Conservation (phyloP, 2,888 invertebrate species). For the Apotomis capreana region DNA sequence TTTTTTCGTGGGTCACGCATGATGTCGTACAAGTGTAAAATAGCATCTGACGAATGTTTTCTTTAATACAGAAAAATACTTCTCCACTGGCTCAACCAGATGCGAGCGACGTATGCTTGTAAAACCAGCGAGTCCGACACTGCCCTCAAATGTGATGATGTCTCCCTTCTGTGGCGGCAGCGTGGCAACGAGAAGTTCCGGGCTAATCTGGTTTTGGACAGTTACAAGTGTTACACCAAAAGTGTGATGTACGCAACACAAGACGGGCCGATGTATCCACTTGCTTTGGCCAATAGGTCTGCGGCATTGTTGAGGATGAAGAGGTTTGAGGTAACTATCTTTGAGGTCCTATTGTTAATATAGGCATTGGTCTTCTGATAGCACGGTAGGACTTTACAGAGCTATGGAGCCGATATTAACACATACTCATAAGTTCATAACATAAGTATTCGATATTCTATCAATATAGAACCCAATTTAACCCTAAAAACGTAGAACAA, state of each 20-base stretch:
- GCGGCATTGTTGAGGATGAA: constrained; percentile 85
- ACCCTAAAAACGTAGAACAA: too few species aligned
- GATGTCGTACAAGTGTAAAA: too few species aligned
- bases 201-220: constrained; percentile 75
- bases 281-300: constrained; percentile 88
- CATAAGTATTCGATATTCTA: too few species aligned
- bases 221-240: constrained; percentile 84
- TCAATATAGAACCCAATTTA: too few species aligned
- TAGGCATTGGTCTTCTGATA: too few species aligned
- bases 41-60: not conserved
- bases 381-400: too few species aligned
- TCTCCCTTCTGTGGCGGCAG: constrained; percentile 72
- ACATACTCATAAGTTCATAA: too few species aligned
- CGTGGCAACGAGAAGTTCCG: constrained; percentile 85
- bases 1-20: too few species aligned
- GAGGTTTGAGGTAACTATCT: constrained; percentile 79
- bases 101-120: constrained; percentile 63
- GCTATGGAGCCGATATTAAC: too few species aligned
- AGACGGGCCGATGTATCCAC: constrained; percentile 81
- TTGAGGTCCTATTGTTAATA: too few species aligned
- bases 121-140: constrained; percentile 61
- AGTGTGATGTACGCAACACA: constrained; percentile 84
- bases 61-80: constrained; percentile 63
- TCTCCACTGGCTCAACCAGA: constrained; percentile 69
- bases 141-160: constrained; percentile 66